Conservation (phyloP, 2,113 vertebrate species). For the Heterochromis multidens region DNA sequence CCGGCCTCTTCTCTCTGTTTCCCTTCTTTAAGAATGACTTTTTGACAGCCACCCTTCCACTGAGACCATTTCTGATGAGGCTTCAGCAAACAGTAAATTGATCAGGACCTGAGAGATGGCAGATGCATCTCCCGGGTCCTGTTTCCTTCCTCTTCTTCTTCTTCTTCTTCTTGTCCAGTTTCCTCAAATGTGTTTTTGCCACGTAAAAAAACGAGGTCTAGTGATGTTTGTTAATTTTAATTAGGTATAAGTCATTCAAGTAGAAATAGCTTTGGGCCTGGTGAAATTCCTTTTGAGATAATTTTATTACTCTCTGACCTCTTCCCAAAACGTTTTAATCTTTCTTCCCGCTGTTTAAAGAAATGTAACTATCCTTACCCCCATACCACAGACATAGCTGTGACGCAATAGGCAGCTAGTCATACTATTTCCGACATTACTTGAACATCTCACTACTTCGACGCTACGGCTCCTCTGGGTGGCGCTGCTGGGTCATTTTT, state of each 20-base stretch:
- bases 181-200: too few species aligned
- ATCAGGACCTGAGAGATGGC: too few species aligned
- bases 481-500: conserved; percentile 21
- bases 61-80: too few species aligned
- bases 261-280: too few species aligned
- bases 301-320: not conserved
- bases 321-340: not conserved
- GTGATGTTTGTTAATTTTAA: too few species aligned
- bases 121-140: too few species aligned
- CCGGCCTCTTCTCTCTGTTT: not conserved
- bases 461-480: not conserved
- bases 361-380: not conserved
- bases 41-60: too few species aligned
- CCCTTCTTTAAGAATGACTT: not conserved
- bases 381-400: not conserved
- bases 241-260: too few species aligned
- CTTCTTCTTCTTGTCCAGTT: too few species aligned
- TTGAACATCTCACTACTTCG: not conserved
- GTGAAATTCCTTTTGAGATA: not conserved
- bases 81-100: too few species aligned
- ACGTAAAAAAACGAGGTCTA: too few species aligned
- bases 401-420: not conserved
- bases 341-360: not conserved
- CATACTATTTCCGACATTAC: not conserved
- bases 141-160: too few species aligned